Base-by-base conservation (phyloP, 2,113 vertebrate genomes). In the Eonycteris spelaea region DNA sequence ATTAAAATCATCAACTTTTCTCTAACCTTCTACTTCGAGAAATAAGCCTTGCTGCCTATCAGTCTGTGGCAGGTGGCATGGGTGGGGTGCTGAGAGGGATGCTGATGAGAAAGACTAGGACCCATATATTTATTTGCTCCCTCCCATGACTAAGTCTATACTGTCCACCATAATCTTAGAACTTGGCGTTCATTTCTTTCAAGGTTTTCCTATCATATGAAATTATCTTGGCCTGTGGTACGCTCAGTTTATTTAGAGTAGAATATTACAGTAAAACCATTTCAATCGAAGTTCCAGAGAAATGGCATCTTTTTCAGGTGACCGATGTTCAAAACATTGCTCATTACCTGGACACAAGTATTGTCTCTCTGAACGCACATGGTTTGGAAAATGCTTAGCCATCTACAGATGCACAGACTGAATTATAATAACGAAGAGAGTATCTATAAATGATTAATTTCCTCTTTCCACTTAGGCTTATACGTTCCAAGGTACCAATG, bases 311-410 rank as follows among this genome's bases (percentile, higher is more conserved):
- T 9, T 73, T 95, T 83, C 51, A 12, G 51, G 40, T 86, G 53
- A 74, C 3, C 26, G 59, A 21, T 89, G 85, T 90, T 73, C 67
- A 77, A 73, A 95, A 35, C 28, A 21, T 57, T 91, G 9, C 45
- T 79, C 21, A 73, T 85, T 88, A 78, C 75, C 71, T 82, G 65
- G 65, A 74, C 16, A 26, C 83, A 45, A 93, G 22, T 10, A 18
- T n/a, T 53, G 22, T 59, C 24, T 87, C 19, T 88, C 35, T 70
- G 57, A 84, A 26, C 68, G 61, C 40, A n/a, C 30, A 19, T 6
- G 45, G 53, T 28, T 90, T 84, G 74, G 78, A 82, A 96, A 88
- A 95, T 78, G 67, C 85, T 67, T 80, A 90, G 65, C 65, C 28
- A 51, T 85, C 7, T 74, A 40, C 35, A 59, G 43, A 90, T 16